A percentile compares a stretch with the other conserved stretches of the same genome.
These are phyloP conservation scores for Eristalis arbustorum DNA, from an alignment of 2,888 invertebrate species.

Conservation along the genomic window DNA sequence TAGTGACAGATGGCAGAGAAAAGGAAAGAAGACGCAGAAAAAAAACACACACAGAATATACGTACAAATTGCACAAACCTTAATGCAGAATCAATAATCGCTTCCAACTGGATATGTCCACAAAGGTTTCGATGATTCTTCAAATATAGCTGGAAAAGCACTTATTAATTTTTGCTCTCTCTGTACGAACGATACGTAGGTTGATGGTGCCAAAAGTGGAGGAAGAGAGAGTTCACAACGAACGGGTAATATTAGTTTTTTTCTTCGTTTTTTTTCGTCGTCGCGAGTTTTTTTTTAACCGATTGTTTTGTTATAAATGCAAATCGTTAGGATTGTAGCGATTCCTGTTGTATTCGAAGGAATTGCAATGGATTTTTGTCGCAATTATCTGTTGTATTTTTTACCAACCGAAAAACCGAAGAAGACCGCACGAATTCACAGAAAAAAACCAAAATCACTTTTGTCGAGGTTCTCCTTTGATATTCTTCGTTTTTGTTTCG, in stretches of 20 bases:
- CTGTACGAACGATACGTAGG: neutral
- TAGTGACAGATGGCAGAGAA: constrained; percentile 48
- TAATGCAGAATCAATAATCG: constrained; percentile 67
- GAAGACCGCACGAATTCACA: constrained; percentile 62
- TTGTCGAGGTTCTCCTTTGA: constrained; percentile 66
- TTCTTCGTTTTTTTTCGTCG: constrained; percentile 3
- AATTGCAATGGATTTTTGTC: constrained; percentile 22
- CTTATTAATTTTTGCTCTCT: neutral
- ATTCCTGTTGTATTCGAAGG: constrained; percentile 7
- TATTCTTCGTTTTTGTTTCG: constrained; percentile 64
- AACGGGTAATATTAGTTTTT: constrained; percentile 22
- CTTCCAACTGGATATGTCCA: constrained; percentile 39
- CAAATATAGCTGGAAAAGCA: constrained; percentile 5
- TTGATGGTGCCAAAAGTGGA: neutral
- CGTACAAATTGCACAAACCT: constrained; percentile 63
- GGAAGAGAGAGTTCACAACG: constrained; percentile 30
- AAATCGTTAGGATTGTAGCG: constrained; percentile 31
- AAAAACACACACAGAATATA: neutral
- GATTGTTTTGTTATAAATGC: constrained; percentile 47
- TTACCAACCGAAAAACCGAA: constrained; percentile 59
- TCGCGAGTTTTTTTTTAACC: constrained; percentile 35
- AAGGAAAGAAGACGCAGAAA: neutral
- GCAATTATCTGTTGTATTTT: constrained; percentile 19
- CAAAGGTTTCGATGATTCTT: constrained; percentile 10
- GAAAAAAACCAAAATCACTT: constrained; percentile 66